Percentiles rank a stretch among this genome's conserved stretches.
Conservation (phyloP, 92 coral and sea anemone genomes). For the Porites rus region DNA sequence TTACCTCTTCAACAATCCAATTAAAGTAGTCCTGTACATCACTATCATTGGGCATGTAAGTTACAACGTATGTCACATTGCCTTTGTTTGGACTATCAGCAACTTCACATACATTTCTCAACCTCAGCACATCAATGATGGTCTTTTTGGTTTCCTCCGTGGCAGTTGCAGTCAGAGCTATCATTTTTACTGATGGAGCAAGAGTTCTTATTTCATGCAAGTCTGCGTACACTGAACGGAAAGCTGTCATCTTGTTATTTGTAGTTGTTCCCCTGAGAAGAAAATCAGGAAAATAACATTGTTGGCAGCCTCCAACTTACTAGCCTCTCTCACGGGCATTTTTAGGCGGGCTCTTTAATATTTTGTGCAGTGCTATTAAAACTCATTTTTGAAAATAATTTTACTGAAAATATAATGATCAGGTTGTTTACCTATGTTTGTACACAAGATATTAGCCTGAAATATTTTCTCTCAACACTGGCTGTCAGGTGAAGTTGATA, state of each 20-base stretch:
- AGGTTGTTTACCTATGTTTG: too few species aligned
- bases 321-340: neutral
- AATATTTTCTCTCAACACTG: too few species aligned
- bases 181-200: constrained; percentile 38
- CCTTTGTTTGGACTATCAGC: constrained; percentile 44
- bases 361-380: too few species aligned
- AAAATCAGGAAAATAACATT: constrained; percentile 2
- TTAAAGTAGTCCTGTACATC: constrained; percentile 36
- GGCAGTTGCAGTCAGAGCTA: constrained; percentile 48
- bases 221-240: constrained; percentile 21
- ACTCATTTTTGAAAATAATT: too few species aligned
- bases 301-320: neutral
- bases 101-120: constrained; percentile 20
- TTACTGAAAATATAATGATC: too few species aligned
- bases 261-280: constrained; percentile 39
- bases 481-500: too few species aligned
- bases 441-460: too few species aligned
- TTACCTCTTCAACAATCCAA: constrained; percentile 31
- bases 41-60: constrained; percentile 38
- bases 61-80: constrained; percentile 31
- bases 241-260: constrained; percentile 40
- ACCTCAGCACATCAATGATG: constrained; percentile 26
- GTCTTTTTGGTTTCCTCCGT: constrained; percentile 28
- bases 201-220: constrained; percentile 31
- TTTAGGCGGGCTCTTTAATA: too few species aligned